Evolutionary conservation across 2,888 invertebrate species (phyloP), one percentile per base, ranked within the genome.

Genomic region (Pseudococcus longispinus): DNA sequence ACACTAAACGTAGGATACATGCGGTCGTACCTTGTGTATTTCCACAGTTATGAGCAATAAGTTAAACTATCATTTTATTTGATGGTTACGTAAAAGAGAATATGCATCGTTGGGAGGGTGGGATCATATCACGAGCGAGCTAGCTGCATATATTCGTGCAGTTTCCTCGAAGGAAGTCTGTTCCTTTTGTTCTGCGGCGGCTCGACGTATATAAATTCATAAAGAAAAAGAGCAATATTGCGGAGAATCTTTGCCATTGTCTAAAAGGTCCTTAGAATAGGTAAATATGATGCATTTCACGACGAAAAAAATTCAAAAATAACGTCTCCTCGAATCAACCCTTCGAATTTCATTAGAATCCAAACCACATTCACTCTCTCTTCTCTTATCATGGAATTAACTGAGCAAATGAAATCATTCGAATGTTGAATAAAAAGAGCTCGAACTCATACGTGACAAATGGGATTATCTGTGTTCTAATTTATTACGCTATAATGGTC

Each of bases 1-100:
- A 70, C 29, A 9, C 6, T 65, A 65, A 2, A 23, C 11, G 23
- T 23, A 60, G 23, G 55, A 20, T 55, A 55, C 55, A 26, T 70
- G 20, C 70, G 1, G 29, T n/a, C 0, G 29, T 18, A 8, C 74
- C 32, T 37, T 8, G 32, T 32, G 13, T 80, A 51, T 86, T 86
- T 86, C 86, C 86, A 80, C 44, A 37, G 80, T 77, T 86, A 86
- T 86, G 86, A 86, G 86, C 86, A 86, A 86, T 86, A 86, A 86
- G 29, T 44, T 77, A 55, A 86, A 86, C 86, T 86, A 86, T 86
- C 86, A 86, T 86, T 86, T 85, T 86, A 77, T 77, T 86, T 80
- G 74, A 86, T 80, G 86, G 85, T 85, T 74, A 80, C 70, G 70
- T 37, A 37, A 37, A 42, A 37, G 20, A n/a, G 32, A 60, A 13